Conservation (phyloP, 2,797 vertebrate species). For the Megalops cyprinoides region DNA sequence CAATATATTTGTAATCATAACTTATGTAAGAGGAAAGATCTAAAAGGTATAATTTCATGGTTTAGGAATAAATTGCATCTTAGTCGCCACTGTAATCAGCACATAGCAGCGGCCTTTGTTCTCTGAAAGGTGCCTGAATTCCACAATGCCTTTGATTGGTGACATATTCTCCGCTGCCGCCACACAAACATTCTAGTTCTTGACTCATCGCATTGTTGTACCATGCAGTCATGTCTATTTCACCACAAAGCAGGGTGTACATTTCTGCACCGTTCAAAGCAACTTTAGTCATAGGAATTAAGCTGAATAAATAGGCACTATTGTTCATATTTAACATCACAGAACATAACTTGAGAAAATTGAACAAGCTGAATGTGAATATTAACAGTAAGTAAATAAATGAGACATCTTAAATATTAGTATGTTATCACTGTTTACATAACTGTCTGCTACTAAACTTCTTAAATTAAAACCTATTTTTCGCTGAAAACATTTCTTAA, state of each 20-base stretch:
- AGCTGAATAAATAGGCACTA: no score
- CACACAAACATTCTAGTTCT: background rate
- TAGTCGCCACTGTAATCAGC: background rate
- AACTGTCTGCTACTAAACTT: background rate
- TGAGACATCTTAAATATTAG: no score
- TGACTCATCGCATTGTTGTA: conserved; percentile 19
- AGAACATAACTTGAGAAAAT: no score
- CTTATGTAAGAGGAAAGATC: background rate
- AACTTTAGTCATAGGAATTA: background rate
- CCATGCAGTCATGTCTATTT: background rate
- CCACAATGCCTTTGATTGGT: conserved; percentile 33
- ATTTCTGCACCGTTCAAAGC: background rate
- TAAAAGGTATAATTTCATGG: background rate
- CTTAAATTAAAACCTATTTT: no score
- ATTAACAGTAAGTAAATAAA: no score
- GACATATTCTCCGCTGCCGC: conserved; percentile 28
- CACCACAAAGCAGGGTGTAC: conserved; percentile 14
- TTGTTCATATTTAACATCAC: no score
- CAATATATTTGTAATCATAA: background rate
- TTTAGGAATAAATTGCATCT: background rate
- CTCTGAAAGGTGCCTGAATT: conserved; percentile 19
- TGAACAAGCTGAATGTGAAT: no score
- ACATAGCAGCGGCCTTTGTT: background rate
- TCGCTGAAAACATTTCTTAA: no score
- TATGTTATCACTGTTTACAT: background rate